Percentiles rank a stretch among this genome's conserved stretches.
These are phyloP conservation scores for Mesoclemmys tuberculata DNA, from an alignment of 2,113 vertebrate genomes.

Conservation along the genomic window DNA sequence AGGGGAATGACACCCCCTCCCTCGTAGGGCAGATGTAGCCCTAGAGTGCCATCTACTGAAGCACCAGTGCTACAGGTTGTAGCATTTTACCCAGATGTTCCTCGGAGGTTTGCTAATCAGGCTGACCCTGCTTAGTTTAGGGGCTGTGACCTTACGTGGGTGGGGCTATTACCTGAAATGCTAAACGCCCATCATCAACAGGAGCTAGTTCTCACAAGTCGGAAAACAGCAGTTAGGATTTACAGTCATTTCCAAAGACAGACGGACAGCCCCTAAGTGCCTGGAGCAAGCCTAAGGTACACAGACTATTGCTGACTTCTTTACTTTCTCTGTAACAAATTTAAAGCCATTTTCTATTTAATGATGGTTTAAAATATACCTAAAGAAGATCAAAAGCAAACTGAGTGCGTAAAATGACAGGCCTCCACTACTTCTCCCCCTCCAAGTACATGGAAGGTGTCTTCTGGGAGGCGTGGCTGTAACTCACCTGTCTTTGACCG, in stretches of 20 bases:
- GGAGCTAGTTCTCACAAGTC: neutral
- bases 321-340: neutral
- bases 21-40: neutral
- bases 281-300: rapidly evolving
- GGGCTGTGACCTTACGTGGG: neutral
- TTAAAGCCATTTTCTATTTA: neutral
- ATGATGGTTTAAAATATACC: neutral
- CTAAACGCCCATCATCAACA: neutral
- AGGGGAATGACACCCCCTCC: neutral
- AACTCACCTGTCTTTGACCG: constrained; percentile 83
- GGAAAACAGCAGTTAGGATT: constrained; percentile 22
- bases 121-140: neutral
- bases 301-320: neutral
- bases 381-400: neutral
- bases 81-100: neutral
- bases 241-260: constrained; percentile 38
- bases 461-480: neutral
- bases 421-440: rapidly evolving
- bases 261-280: neutral
- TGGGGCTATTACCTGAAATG: neutral
- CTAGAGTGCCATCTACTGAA: neutral
- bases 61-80: neutral
- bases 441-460: neutral
- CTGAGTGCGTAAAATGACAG: neutral
- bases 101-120: neutral